phyloP scores from a whole-genome alignment of 1,140 invertebrate species.

The Rhyzopertha dominica region DNA sequence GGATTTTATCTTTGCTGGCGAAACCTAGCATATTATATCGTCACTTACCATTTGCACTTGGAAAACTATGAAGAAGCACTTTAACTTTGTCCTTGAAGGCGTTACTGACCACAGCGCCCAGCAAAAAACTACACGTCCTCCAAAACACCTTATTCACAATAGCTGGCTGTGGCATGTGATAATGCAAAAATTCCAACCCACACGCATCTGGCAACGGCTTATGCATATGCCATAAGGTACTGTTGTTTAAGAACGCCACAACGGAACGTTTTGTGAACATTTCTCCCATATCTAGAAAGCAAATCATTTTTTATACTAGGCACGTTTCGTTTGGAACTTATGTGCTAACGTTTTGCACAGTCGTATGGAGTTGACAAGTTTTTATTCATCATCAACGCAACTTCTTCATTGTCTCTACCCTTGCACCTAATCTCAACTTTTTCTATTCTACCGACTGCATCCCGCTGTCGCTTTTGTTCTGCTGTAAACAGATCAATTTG shows the following conservation, averaged over 20 bases:
- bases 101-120: slow-evolving; percentile 70
- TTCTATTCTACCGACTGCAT: slow-evolving; percentile 74
- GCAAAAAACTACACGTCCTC: slow-evolving; percentile 82
- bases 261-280: slow-evolving; percentile 65
- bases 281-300: slow-evolving; percentile 67
- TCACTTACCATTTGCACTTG: slow-evolving; percentile 69
- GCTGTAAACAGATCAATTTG: slow-evolving; percentile 71
- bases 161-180: slow-evolving; percentile 62
- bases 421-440: slow-evolving; percentile 85
- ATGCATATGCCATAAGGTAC: slow-evolving; percentile 87
- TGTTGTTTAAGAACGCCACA: slow-evolving; percentile 74
- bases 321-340: neutral
- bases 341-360: slow-evolving; percentile 77
- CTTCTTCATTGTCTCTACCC: slow-evolving; percentile 66
- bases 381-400: slow-evolving; percentile 86
- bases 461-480: slow-evolving; percentile 68
- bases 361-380: slow-evolving; percentile 86
- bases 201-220: slow-evolving; percentile 75
- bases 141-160: slow-evolving; percentile 81
- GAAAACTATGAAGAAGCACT: slow-evolving; percentile 80
- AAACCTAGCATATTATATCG: too few relatives aligned
- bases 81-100: slow-evolving; percentile 76
- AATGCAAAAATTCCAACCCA: slow-evolving; percentile 73
- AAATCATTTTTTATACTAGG: neutral
- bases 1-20: too few relatives aligned